A percentile compares a stretch with the other conserved stretches of the same genome.
phyloP scores from a whole-genome alignment of 2,113 vertebrate genomes.

The Muntiacus reevesi region DNA sequence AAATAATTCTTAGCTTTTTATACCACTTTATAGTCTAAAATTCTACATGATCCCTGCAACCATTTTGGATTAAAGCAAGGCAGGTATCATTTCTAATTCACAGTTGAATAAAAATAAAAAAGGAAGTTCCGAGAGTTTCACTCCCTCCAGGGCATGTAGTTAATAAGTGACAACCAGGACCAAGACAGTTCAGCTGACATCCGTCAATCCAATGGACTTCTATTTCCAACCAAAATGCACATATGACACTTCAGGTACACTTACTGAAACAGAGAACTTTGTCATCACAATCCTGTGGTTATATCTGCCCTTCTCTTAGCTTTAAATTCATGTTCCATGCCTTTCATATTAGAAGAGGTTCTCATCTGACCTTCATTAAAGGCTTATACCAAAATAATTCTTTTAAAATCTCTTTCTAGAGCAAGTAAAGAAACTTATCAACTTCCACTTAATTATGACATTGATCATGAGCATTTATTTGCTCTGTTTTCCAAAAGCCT shows the following conservation, averaged over 20 bases:
- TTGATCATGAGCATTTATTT: not conserved
- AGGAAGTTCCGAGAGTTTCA: not conserved
- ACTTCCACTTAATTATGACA: not conserved
- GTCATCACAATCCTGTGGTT: not conserved
- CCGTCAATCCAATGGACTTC: not conserved
- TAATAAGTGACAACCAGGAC: not conserved
- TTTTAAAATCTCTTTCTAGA: not conserved
- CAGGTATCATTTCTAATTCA: not conserved
- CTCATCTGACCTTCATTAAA: not conserved
- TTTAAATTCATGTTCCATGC: not conserved
- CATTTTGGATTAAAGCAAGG: not conserved
- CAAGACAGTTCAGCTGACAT: not conserved
- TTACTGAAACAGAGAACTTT: not conserved
- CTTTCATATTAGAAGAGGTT: not conserved
- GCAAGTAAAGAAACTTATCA: not conserved
- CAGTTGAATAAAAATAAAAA: not conserved
- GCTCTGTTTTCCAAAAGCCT: not conserved
- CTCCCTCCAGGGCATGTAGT: not conserved
- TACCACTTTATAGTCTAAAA: not conserved
- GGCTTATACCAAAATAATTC: not conserved
- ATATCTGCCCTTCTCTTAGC: not conserved
- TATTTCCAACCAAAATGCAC: not conserved
- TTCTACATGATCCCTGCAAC: not conserved
- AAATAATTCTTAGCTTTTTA: not conserved
- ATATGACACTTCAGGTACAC: not conserved